Base-by-base conservation (phyloP, 2,888 invertebrate genomes). In the Keiferia lycopersicella region DNA sequence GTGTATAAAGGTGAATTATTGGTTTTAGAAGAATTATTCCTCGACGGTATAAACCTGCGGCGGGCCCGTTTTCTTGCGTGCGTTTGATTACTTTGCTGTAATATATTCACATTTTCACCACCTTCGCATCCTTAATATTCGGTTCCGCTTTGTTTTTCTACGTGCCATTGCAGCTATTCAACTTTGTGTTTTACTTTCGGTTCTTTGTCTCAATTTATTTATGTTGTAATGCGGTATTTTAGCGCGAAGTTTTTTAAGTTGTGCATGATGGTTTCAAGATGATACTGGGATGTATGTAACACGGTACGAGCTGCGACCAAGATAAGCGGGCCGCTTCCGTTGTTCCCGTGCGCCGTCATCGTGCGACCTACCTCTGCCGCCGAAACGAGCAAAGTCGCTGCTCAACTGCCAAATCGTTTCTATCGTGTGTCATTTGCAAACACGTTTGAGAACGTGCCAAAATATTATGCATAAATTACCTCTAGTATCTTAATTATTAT, bases 101-200 rank as follows among this genome's bases (percentile, higher is more conserved):
- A 91, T 91, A 86, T 88, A 91, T 90, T 90, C 86, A 86, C 83
- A 88, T 90, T 90, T 88, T 88, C 87, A 87, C 87, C 88, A 87
- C 87, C 85, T 88, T 84, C 80, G 82, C 85, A 87, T 89, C 83
- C 81, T 78, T 87, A 83, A 86, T 86, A 77, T 86, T 82, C 76
- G 76, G 83, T 86, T 83, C 80, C 81, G 80, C 75, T 76, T 82
- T 80, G 76, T 80, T 81, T 81, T 64, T 53, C 64, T 50, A 76
- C 71, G 70, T 77, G 69, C 68, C 65, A 71, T 70, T 71, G 71
- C 69, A 66, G 63, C 62, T 62, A 66, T 70, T 68, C 62, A 64
- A 67, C 67, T 66, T 63, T 57, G 48, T 63, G 38, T 62, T 38
- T 14, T 34, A 39, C 22, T 45, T 50, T 59, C 45, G 26, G 65